Base-by-base conservation (phyloP, 2,888 invertebrate genomes). In the Lacanobia wlatinum region DNA sequence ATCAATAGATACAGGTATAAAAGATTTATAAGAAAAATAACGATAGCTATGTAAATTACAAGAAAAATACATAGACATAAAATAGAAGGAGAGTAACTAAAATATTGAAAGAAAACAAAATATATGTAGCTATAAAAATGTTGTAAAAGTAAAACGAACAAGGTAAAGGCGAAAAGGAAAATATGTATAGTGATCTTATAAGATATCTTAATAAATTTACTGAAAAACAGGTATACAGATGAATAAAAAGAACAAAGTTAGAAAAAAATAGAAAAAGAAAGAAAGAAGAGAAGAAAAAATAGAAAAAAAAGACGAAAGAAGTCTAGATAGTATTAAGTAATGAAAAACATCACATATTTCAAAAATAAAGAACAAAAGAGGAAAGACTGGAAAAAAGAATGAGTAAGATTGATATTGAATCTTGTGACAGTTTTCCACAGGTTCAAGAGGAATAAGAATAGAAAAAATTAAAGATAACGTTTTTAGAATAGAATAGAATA, bases 401-500 rank as follows among this genome's bases (percentile, higher is more conserved):
- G 43, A 34, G 4, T 34, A 10, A 16, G 43, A 43, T 43, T 4
- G 12, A 43, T 43, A 70, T 34, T 16, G n/a, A 46, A 72, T 53
- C n/a, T 46, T 5, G 16, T 43, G 14, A 34, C 21, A 40, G 53
- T 14, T 34, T 43, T 40, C 2, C 0, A 71, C 5, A 28, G 1
- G 9, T 43, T 21, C 12, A 75, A n/a, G 34, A 48, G n/a, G 56
- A 50, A 38, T 40, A 23, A 2, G n/a, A 76, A 10, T 12, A n/a
- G n/a, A 9, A 48, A 12, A 6, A 34, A 28, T 28, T 40, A 14
- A n/a, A n/a, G n/a, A n/a, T 48, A 18, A 14, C 0, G 14, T 59
- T 70, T 59, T 14, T 9, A 8, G 21, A 55, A 74, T n/a, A n/a
- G n/a, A n/a, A n/a, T n/a, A n/a, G n/a, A n/a, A n/a, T n/a, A 48